Percentiles rank a stretch among this genome's conserved stretches.
phyloP scores from a whole-genome alignment of 2,113 vertebrate species.

The Microcebus tavaratra region DNA sequence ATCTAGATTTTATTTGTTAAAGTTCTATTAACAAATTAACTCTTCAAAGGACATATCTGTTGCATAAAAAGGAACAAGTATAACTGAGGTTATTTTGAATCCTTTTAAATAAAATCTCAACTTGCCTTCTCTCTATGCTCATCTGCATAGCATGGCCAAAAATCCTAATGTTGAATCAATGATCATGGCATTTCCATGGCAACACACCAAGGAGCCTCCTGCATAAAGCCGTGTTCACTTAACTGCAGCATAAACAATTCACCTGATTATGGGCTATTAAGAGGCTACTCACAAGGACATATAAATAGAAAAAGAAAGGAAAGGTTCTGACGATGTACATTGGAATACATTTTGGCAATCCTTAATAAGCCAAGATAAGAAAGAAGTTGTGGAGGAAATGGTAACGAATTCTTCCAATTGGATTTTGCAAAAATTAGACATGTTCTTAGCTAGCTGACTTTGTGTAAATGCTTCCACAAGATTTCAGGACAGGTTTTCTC shows the following conservation, averaged over 20 bases:
- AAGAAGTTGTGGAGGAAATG: background rate
- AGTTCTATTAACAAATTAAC: background rate
- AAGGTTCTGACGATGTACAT: background rate
- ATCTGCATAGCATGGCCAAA: slow-evolving; percentile 58
- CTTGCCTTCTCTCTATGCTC: slow-evolving; percentile 42
- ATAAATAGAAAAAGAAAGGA: background rate
- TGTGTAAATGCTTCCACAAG: slow-evolving; percentile 17
- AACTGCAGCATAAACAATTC: slow-evolving; percentile 61
- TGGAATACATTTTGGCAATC: background rate
- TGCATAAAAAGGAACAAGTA: background rate
- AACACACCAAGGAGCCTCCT: slow-evolving; percentile 54
- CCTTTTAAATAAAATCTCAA: slow-evolving; percentile 38
- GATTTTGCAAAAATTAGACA: slow-evolving; percentile 29
- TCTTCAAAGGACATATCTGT: background rate
- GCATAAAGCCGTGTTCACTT: slow-evolving; percentile 37
- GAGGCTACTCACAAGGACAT: background rate
- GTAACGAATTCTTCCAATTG: background rate
- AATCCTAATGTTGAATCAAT: slow-evolving; percentile 60
- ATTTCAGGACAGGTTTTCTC: background rate
- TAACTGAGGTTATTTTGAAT: slow-evolving; percentile 7
- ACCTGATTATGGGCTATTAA: slow-evolving; percentile 59
- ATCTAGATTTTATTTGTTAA: background rate
- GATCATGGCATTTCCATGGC: slow-evolving; percentile 64
- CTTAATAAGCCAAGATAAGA: background rate
- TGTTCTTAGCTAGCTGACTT: slow-evolving; percentile 37